These are phyloP conservation scores for Cactoblastis cactorum DNA, from an alignment of 2,888 invertebrate genomes.

Conservation along the genomic window DNA sequence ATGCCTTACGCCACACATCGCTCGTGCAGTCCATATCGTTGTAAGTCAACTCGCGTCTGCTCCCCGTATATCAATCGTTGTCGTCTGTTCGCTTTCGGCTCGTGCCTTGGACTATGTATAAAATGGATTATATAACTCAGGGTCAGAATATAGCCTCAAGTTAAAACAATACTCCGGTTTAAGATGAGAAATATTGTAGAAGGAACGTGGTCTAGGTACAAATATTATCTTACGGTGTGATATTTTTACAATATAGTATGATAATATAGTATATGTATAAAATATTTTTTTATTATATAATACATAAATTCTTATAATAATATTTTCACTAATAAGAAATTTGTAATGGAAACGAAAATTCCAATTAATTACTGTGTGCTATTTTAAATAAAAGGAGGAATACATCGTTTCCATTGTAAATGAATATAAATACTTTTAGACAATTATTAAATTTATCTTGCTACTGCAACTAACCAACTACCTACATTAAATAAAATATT, in stretches of 20 bases:
- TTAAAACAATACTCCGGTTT: constrained; percentile 1
- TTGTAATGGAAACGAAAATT: too few species aligned
- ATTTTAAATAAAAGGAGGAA: too few species aligned
- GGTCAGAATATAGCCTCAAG: constrained; percentile 3
- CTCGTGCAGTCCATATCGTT: constrained; percentile 56
- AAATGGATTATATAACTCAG: constrained; percentile 13
- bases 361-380: too few species aligned
- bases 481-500: too few species aligned
- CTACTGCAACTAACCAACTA: too few species aligned
- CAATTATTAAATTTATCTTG: too few species aligned
- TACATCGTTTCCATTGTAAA: too few species aligned
- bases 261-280: neutral
- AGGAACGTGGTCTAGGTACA: neutral
- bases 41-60: constrained; percentile 70
- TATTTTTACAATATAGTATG: neutral
- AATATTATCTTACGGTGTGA: neutral
- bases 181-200: constrained; percentile 2
- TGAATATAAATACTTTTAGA: too few species aligned
- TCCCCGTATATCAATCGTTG: constrained; percentile 72
- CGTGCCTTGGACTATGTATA: constrained; percentile 33
- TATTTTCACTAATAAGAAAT: too few species aligned
- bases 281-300: too few species aligned
- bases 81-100: constrained; percentile 56
- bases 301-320: too few species aligned
- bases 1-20: constrained; percentile 33